Percentiles rank a stretch among this genome's conserved stretches.
Conservation (phyloP, 2,113 vertebrate genomes). For the Spheniscus mendiculus region DNA sequence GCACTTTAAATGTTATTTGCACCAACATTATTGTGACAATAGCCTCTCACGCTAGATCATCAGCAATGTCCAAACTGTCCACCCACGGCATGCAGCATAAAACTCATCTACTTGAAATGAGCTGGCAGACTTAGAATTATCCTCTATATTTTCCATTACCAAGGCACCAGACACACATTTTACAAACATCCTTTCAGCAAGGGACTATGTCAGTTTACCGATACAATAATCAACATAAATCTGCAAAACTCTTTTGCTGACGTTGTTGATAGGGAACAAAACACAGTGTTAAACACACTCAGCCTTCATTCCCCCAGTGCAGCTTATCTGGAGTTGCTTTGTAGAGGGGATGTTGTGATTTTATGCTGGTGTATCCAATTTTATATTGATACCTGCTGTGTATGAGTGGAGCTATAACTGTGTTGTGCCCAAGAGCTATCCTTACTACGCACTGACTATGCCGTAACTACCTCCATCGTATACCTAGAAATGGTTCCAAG, state of each 20-base stretch:
- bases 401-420: neutral
- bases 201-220: slow-evolving; percentile 1
- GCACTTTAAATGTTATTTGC: neutral
- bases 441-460: neutral
- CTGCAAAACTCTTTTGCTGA: slow-evolving; percentile 32
- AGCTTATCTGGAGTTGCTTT: neutral
- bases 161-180: neutral
- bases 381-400: neutral
- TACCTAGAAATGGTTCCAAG: slow-evolving; percentile 64
- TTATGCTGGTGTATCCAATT: slow-evolving; percentile 9
- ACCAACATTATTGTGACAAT: neutral
- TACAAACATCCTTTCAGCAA: slow-evolving; percentile 27
- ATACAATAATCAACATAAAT: slow-evolving; percentile 47
- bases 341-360: neutral
- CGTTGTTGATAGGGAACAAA: slow-evolving; percentile 12
- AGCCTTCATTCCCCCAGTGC: neutral
- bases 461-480: neutral
- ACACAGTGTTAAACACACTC: neutral
- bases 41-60: neutral
- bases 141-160: neutral
- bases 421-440: neutral
- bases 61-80: neutral
- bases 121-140: neutral
- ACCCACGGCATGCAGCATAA: neutral
- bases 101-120: slow-evolving; percentile 19